Evolutionary conservation across 1,140 invertebrate genomes (phyloP).

Genomic region (Pemphigus obesinymphae): DNA sequence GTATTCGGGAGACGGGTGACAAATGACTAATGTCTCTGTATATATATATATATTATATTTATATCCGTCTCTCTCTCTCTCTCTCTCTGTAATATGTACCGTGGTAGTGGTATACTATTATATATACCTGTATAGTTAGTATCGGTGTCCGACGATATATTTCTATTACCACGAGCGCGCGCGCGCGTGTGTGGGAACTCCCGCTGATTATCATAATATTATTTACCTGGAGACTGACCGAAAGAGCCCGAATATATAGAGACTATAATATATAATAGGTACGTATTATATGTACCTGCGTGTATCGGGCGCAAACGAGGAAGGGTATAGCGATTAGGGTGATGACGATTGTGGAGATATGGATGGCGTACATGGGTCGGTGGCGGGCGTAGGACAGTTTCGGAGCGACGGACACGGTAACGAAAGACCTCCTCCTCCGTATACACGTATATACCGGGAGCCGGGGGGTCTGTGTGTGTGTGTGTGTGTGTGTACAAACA

Average conservation of each 20-base stretch:
- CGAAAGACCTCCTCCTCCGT: background rate
- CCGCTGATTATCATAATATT: constrained; percentile 20
- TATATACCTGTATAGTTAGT: background rate
- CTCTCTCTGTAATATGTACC: background rate
- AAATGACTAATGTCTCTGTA: constrained; percentile 36
- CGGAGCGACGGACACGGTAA: background rate
- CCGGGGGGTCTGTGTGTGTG: background rate
- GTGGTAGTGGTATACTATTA: background rate
- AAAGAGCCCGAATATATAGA: background rate
- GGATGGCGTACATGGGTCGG: background rate
- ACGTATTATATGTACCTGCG: no score
- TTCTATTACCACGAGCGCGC: constrained; percentile 20
- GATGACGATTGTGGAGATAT: background rate
- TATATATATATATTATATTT: background rate
- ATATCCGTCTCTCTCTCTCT: background rate
- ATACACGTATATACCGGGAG: no score
- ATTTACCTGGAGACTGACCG: background rate
- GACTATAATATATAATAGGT: background rate
- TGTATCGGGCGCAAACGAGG: no score
- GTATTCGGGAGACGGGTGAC: constrained; percentile 23
- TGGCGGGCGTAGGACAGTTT: constrained; percentile 1
- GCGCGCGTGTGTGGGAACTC: constrained; percentile 21
- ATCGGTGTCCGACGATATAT: constrained; percentile 12
- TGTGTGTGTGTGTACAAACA: background rate
- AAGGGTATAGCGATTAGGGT: background rate